These are phyloP conservation scores for Paramisgurnus dabryanus DNA, from an alignment of 2,113 vertebrate species.

Conservation along the genomic window DNA sequence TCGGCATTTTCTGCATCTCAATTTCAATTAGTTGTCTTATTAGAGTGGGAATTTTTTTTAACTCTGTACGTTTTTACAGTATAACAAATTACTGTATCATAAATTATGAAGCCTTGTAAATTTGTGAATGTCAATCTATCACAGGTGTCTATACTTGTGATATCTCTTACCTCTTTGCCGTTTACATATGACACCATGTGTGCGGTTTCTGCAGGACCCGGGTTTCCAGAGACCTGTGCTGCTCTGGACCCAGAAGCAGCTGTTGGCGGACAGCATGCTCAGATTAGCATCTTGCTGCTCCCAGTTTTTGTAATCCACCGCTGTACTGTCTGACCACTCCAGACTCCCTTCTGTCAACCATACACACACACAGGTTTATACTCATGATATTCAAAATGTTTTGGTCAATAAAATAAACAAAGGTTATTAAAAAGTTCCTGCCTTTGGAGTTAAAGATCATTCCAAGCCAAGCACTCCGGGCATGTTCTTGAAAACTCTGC, in stretches of 20 bases:
- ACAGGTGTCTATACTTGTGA: neutral
- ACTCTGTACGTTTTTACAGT: too few relatives aligned
- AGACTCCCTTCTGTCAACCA: slow-evolving; percentile 78
- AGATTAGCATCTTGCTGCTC: slow-evolving; percentile 82
- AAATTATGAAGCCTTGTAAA: too few relatives aligned
- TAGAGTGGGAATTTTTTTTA: too few relatives aligned
- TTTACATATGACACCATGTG: slow-evolving; percentile 95
- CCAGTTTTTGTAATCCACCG: slow-evolving; percentile 93
- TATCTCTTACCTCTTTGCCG: slow-evolving; percentile 79
- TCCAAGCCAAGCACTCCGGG: slow-evolving; percentile 92
- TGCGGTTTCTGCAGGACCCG: slow-evolving; percentile 86
- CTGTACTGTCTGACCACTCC: slow-evolving; percentile 86
- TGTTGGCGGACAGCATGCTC: slow-evolving; percentile 90
- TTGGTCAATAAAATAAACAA: neutral
- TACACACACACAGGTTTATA: slow-evolving; percentile 15
- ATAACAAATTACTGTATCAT: too few relatives aligned
- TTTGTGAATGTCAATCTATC: too few relatives aligned
- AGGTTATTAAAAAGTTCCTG: slow-evolving; percentile 58
- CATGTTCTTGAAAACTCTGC: slow-evolving; percentile 81
- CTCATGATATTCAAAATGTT: neutral
- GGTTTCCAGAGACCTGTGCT: slow-evolving; percentile 89
- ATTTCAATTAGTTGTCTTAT: too few relatives aligned
- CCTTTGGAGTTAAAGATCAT: slow-evolving; percentile 91
- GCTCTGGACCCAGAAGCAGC: slow-evolving; percentile 98
- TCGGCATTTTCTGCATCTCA: too few relatives aligned